phyloP scores from a whole-genome alignment of 2,113 vertebrate genomes.

The Thalassoma bifasciatum region DNA sequence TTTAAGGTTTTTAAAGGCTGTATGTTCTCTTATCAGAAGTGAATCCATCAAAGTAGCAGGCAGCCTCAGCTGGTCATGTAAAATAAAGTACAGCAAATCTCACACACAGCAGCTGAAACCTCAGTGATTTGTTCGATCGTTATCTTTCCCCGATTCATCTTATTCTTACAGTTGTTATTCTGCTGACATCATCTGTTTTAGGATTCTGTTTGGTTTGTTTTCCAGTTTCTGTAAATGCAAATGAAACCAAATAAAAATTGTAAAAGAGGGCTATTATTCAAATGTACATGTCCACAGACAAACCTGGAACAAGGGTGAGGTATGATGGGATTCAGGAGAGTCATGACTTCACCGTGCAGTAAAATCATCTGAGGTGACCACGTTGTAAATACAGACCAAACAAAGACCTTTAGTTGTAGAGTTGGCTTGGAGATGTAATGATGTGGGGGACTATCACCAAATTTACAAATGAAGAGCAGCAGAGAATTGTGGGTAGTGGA shows the following conservation, averaged over 20 bases:
- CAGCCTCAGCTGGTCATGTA: too few species aligned
- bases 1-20: too few species aligned
- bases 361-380: constrained; percentile 1
- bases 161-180: neutral
- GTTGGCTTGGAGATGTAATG: neutral
- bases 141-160: too few species aligned
- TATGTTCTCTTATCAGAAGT: too few species aligned
- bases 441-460: neutral
- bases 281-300: constrained; percentile 26
- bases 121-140: too few species aligned
- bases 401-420: constrained; percentile 6
- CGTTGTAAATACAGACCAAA: neutral
- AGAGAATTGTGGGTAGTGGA: too few species aligned
- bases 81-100: too few species aligned
- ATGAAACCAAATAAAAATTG: neutral
- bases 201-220: neutral
- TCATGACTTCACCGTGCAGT: neutral
- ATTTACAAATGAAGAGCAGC: constrained; percentile 16
- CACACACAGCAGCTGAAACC: neutral
- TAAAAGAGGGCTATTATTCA: constrained; percentile 30
- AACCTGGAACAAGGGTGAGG: neutral
- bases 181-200: neutral
- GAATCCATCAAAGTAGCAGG: too few species aligned
- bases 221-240: neutral
- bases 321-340: neutral